Evolutionary conservation across 2,113 vertebrate genomes (phyloP).

Genomic region (Eurypyga helias): DNA sequence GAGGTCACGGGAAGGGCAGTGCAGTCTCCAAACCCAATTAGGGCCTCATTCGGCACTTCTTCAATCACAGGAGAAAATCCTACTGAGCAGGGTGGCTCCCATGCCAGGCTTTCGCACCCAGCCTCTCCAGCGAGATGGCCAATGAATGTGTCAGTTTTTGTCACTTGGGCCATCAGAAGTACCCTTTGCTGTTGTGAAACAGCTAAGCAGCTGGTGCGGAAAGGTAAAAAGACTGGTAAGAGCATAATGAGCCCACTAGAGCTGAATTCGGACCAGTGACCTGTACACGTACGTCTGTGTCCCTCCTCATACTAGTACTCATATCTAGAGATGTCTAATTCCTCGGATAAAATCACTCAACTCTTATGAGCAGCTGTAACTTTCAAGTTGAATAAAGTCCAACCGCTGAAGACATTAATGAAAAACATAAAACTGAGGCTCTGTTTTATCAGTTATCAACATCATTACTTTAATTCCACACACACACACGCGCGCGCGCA

Average conservation of each 20-base stretch:
- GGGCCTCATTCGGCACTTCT: background rate
- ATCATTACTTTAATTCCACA: background rate
- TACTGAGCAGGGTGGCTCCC: background rate
- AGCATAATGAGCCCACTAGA: background rate
- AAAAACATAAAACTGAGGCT: background rate
- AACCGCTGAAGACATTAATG: slow-evolving; percentile 22
- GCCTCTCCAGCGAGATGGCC: background rate
- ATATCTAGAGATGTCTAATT: slow-evolving; percentile 10
- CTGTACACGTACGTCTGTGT: background rate
- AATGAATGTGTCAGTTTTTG: background rate
- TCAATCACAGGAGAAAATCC: background rate
- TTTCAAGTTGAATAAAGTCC: slow-evolving; percentile 2
- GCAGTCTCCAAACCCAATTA: background rate
- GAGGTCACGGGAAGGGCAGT: slow-evolving; percentile 22
- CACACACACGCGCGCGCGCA: too few relatives aligned
- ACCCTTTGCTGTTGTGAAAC: background rate
- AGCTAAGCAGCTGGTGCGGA: background rate
- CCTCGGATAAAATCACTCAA: background rate
- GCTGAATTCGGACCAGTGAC: background rate
- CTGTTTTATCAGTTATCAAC: background rate
- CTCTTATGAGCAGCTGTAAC: slow-evolving; percentile 15
- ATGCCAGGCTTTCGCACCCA: background rate
- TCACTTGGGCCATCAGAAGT: background rate
- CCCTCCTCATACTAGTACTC: background rate
- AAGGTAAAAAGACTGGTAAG: background rate